Base-by-base conservation (phyloP, 1,140 invertebrate species). In the Ceratina calcarata region DNA sequence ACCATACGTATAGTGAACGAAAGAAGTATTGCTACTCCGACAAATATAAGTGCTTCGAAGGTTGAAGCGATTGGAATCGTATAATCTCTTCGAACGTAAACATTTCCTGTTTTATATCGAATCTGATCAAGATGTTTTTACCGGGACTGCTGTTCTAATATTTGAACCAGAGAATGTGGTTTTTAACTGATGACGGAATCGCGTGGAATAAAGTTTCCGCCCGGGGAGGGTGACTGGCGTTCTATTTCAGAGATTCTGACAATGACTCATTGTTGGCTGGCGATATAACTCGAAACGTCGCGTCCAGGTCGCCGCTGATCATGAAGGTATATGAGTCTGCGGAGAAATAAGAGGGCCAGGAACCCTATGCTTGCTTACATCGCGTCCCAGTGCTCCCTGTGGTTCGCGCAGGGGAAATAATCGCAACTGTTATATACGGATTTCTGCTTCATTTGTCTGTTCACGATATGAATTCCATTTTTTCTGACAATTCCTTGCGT, bases 281-380 rank as follows among this genome's bases (percentile, higher is more conserved):
- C 18, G 57, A 70, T 81, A 81, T 81, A 75, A 74, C 65, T 67
- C 55, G 73, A 77, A 64, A 70, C 45, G 79, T 77, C 73, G 27
- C 37, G n/a, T 58, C 45, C 73, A 77, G 79, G 24, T 27, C 62
- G 15, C 70, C 16, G 61, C 20, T 66, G 61, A 74, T 79, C 51
- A 53, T 45, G 70, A 73, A 66, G 66, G 37, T 74, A 57, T 79
- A 61, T 49, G 18, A 37, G 22, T 18, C 20, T 20, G 18, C 22
- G 64, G 64, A 74, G 49, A 74, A 58, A 58, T 49, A 27, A 12
- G 24, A 61, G 62, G 70, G 70, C 15, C 4, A 53, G 62, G 66
- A 61, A 60, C 53, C 53, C 55, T 61, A 18, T 57, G 37, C 37
- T 79, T 79, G 78, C 70, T 72, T 72, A 53, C 69, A 72, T 55